Percentiles rank a stretch among this genome's conserved stretches.
Conservation (phyloP, 2,113 vertebrate genomes). For the Paraplagusia blochii region DNA sequence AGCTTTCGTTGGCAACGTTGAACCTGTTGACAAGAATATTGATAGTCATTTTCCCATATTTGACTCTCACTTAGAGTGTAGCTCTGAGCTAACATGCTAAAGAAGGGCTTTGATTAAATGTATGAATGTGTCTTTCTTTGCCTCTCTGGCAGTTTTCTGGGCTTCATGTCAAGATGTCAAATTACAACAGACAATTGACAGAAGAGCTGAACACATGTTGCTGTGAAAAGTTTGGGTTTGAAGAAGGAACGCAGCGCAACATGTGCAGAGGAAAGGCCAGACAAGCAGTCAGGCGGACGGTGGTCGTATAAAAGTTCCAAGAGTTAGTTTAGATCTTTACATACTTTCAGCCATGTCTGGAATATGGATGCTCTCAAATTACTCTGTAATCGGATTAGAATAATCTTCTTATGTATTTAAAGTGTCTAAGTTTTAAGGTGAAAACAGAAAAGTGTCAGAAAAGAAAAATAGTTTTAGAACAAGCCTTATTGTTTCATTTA, state of each 20-base stretch:
- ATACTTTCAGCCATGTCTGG: too few species aligned
- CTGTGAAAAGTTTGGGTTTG: constrained; percentile 9
- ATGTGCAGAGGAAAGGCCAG: too few species aligned
- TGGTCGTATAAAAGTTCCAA: too few species aligned
- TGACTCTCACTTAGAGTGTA: constrained; percentile 2
- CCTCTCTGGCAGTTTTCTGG: background rate
- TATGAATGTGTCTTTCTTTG: background rate
- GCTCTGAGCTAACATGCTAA: background rate
- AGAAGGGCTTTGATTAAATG: background rate
- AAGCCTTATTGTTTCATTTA: too few species aligned
- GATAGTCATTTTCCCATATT: constrained; percentile 7
- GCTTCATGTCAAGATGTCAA: constrained; percentile 1
- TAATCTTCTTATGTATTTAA: too few species aligned
- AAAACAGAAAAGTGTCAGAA: too few species aligned
- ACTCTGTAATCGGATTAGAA: too few species aligned
- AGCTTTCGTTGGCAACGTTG: constrained; percentile 1
- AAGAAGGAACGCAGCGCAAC: background rate
- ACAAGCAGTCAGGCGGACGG: too few species aligned
- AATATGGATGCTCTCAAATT: too few species aligned
- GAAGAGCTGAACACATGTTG: background rate
- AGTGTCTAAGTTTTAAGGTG: too few species aligned
- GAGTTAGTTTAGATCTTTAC: too few species aligned
- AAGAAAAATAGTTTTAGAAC: too few species aligned
- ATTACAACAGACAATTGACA: constrained; percentile 7
- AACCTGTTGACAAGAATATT: constrained; percentile 30